Conservation (phyloP, 1,140 invertebrate species). For the Eciton burchellii region DNA sequence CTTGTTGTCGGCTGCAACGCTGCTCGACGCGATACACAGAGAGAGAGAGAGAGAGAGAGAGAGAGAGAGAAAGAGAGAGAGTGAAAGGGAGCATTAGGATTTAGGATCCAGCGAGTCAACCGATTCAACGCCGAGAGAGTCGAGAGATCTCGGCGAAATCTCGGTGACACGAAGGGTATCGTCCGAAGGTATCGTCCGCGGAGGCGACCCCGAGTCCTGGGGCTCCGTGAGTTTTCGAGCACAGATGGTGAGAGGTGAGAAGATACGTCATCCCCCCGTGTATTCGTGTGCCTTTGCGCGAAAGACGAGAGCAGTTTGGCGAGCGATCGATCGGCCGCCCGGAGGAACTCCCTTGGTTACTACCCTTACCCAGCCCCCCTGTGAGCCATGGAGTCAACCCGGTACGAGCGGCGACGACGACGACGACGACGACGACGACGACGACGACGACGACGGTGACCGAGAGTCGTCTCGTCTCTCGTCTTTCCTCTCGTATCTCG, state of each 20-base stretch:
- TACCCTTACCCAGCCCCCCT: slow-evolving; percentile 37
- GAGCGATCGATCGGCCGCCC: slow-evolving; percentile 30
- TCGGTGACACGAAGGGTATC: too few species aligned
- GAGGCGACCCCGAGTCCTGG: too few species aligned
- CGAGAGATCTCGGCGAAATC: too few species aligned
- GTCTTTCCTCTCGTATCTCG: too few species aligned
- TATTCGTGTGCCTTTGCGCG: neutral
- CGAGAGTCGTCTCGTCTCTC: too few species aligned
- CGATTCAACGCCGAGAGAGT: too few species aligned
- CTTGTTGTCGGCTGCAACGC: neutral
- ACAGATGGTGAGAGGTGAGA: slow-evolving; percentile 74
- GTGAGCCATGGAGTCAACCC: slow-evolving; percentile 20
- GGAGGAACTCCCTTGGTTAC: slow-evolving; percentile 29
- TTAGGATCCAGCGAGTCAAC: neutral
- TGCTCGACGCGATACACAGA: neutral
- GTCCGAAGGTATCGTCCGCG: too few species aligned
- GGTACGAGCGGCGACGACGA: slow-evolving; percentile 26
- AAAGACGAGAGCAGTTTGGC: slow-evolving; percentile 36
- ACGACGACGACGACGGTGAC: too few species aligned
- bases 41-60: neutral
- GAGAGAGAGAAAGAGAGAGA: neutral
- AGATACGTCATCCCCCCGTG: neutral
- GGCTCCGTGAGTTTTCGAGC: slow-evolving; percentile 17
- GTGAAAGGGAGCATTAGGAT: neutral
- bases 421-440: too few species aligned